Evolutionary conservation across 2,888 invertebrate species (phyloP).

Genomic region (Trachelus tabidus): DNA sequence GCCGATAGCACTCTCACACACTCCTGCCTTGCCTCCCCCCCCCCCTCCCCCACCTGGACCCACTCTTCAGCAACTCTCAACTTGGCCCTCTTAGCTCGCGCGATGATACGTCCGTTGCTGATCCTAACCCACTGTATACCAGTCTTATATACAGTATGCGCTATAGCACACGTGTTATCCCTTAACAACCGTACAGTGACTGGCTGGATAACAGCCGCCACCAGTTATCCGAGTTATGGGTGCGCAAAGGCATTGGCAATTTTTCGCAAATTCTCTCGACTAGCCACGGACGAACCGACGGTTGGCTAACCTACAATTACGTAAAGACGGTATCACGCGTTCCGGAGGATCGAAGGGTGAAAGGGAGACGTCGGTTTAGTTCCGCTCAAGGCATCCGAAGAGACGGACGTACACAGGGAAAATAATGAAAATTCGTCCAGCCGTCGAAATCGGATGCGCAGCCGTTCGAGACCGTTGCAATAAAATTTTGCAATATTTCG

Average conservation of each 20-base stretch:
- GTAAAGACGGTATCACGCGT: conserved; percentile 41
- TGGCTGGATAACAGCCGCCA: not conserved
- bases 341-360: not conserved
- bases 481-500: not conserved
- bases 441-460: not conserved
- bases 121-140: conserved; percentile 12
- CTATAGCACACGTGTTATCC: not conserved
- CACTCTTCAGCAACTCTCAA: conserved; percentile 12
- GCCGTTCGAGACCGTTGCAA: not conserved
- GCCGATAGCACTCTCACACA: conserved; percentile 50
- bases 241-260: conserved; percentile 23
- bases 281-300: conserved; percentile 31
- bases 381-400: not conserved
- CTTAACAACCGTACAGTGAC: not conserved
- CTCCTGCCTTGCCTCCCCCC: conserved; percentile 23
- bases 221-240: not conserved
- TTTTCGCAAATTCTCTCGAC: conserved; percentile 46
- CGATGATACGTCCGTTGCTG: conserved; percentile 1
- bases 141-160: not conserved
- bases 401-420: not conserved
- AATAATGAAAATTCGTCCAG: not conserved
- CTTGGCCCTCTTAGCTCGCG: not conserved
- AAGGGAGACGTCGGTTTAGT: not conserved
- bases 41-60: conserved; percentile 10
- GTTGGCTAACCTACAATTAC: conserved; percentile 63